Base-by-base conservation (phyloP, 2,113 vertebrate genomes). In the Carassius carassius region DNA sequence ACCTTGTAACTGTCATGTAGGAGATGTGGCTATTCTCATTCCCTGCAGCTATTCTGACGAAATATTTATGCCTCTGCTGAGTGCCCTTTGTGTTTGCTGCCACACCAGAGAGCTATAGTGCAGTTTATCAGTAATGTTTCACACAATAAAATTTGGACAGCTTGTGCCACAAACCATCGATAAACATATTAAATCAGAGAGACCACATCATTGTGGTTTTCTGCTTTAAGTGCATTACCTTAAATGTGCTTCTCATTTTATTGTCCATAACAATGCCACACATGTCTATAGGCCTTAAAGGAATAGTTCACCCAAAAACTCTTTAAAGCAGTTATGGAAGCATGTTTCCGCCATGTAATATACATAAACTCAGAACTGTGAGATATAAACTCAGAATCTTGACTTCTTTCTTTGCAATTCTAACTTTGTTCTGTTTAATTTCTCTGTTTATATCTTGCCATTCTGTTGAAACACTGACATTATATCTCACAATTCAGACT, bases 1-100 rank as follows among this genome's bases (percentile, higher is more conserved):
- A 29, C 29, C 51, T 47, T 65, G 58, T 60, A 62, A 19, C 82
- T 13, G 49, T 83, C 70, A 3, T 77, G 73, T 76, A 72, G 72
- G 58, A 58, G 58, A 84, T 65, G 41, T 63, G 41, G 3, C 5
- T n/a, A 41, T 62, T 78, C 32, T 56, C 44, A 41, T 16, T 78
- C 32, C 76, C 56, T 23, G 54, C 76, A 62, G 76, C 29, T 62
- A 62, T 58, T 41, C 19, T 62, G 76, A 78, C 76, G 0, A 62
- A 78, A 78, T 62, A 78, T 78, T 78, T 58, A 60, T 62, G 35
- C 56, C 54, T 62, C 76, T 78, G 54, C 76, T 78, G 56, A 78
- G 76, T 78, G 76, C 60, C 56, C 56, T 62, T 12, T 78, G 32
- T 41, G 29, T 78, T 78, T 78, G 76, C 29, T 78, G 23, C 54